phyloP scores from a whole-genome alignment of 1,140 invertebrate genomes.

The Propsilocerus akamusi region DNA sequence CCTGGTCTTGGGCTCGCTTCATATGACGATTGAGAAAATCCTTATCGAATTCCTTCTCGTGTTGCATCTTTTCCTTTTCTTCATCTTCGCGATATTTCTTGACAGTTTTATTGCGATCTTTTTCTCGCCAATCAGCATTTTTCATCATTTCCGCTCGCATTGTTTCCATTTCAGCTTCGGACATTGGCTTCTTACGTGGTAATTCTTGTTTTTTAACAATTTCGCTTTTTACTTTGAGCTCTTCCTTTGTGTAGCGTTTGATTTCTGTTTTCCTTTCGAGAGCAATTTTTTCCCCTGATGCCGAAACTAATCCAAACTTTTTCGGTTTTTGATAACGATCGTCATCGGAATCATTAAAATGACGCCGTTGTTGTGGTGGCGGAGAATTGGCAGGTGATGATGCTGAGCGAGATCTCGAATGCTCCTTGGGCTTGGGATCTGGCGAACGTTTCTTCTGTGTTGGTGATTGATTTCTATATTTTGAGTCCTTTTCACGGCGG shows the following conservation, averaged over 20 bases:
- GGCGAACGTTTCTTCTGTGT: not conserved
- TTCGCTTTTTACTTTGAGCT: constrained; percentile 11
- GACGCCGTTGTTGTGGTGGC: not conserved
- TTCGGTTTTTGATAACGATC: constrained; percentile 9
- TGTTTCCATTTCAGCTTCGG: constrained; percentile 50
- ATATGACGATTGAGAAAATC: constrained; percentile 42
- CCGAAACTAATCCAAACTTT: constrained; percentile 26
- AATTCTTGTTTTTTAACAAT: constrained; percentile 16
- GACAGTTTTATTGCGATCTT: constrained; percentile 40
- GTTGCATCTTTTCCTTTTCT: constrained; percentile 31
- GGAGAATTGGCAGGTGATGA: not conserved
- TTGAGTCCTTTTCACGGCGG: not conserved
- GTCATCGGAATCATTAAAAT: constrained; percentile 10
- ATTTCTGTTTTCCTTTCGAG: constrained; percentile 4
- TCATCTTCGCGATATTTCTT: constrained; percentile 39
- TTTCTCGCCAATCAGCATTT: constrained; percentile 53
- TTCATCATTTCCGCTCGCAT: constrained; percentile 62
- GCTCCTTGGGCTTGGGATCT: constrained; percentile 1
- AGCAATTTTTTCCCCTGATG: constrained; percentile 26
- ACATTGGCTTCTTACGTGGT: constrained; percentile 25
- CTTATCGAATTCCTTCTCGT: constrained; percentile 23
- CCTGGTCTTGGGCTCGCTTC: constrained; percentile 36
- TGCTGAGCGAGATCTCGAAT: not conserved
- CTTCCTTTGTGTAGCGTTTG: constrained; percentile 8
- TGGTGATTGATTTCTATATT: not conserved